Conservation (phyloP, 2,888 invertebrate genomes). For the Plusia festucae region DNA sequence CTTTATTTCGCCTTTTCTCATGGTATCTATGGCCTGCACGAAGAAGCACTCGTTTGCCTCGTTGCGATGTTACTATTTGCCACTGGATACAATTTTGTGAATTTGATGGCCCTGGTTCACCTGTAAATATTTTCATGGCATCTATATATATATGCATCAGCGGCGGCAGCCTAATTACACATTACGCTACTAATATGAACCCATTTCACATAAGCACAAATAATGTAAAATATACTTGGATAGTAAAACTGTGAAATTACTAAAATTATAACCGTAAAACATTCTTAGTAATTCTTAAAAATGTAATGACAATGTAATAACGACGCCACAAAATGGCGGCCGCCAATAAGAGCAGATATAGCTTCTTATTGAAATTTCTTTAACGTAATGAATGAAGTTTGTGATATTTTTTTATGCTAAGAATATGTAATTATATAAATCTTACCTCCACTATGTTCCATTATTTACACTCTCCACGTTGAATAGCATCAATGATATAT, state of each 20-base stretch:
- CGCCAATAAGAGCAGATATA: conserved; percentile 8
- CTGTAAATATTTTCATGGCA: conserved; percentile 8
- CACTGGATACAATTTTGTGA: conserved; percentile 8
- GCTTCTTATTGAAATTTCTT: conserved; percentile 2
- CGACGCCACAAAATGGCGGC: conserved; percentile 8
- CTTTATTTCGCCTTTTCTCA: conserved; percentile 25
- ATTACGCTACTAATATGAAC: conserved; percentile 8
- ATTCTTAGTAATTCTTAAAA: conserved; percentile 8
- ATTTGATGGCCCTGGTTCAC: conserved; percentile 8
- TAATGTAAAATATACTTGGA: conserved; percentile 8
- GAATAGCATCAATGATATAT: conserved; percentile 18
- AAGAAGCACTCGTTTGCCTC: conserved; percentile 27
- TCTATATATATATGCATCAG: conserved; percentile 8
- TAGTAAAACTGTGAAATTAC: conserved; percentile 8
- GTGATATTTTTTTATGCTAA: conserved; percentile 8
- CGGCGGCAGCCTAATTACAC: conserved; percentile 8
- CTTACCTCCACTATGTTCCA: conserved; percentile 18
- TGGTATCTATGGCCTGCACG: conserved; percentile 33
- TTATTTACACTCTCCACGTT: conserved; percentile 18
- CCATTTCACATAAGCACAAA: conserved; percentile 8
- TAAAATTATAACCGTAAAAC: conserved; percentile 8
- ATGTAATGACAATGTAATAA: conserved; percentile 8
- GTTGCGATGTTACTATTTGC: conserved; percentile 8
- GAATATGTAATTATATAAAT: conserved; percentile 17
- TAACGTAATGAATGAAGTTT: conserved; percentile 11